Evolutionary conservation across 2,797 vertebrate genomes (phyloP), one percentile per base, ranked within the genome.

Genomic region (Chaetophractus vellerosus): DNA sequence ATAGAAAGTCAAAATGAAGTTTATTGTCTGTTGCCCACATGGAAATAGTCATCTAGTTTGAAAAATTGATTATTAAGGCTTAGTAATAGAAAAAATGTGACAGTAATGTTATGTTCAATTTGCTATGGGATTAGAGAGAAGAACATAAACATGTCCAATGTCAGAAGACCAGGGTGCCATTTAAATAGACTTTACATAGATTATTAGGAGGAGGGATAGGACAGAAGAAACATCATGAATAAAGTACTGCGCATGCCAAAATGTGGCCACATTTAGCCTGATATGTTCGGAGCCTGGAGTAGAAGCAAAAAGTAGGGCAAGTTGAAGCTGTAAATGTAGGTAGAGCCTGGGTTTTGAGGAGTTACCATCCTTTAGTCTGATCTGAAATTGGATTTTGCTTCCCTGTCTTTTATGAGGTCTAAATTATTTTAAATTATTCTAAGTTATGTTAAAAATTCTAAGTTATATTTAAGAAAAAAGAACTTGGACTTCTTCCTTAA

Each of bases 1-100:
- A 80, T 36, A 68, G 33, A 88, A 90, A 71, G 26, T 90, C 11
- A 95, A 68, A 59, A 68, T 72, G 80, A 81, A 55, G 9, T 45
- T 38, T 78, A 4, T 15, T 68, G 1, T n/a, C 9, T 61, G 80
- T 83, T 38, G 18, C 2, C 12, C 68, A 63, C 76, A 33, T 74
- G 19, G 6, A 36, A 78, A 83, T 6, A 59, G 9, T 7, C 6
- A 87, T 61, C 2, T 38, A 59, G 55, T 71, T 91, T 75, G 16
- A 66, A 76, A 84, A 63, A 15, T 5, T 71, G 5, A 63, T 68
- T 83, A 0, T 41, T 82, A 66, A 84, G 4, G 8, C 12, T 68
- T 57, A 55, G 28, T 72, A n/a, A 79, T 16, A 48, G 78, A 63
- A 83, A 93, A 50, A 18, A 55, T 18, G 1, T 14, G 2, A 3